Evolutionary conservation across 1,140 invertebrate genomes (phyloP), one percentile per base, ranked within the genome.

Genomic region (Drosophila ficusphila): DNA sequence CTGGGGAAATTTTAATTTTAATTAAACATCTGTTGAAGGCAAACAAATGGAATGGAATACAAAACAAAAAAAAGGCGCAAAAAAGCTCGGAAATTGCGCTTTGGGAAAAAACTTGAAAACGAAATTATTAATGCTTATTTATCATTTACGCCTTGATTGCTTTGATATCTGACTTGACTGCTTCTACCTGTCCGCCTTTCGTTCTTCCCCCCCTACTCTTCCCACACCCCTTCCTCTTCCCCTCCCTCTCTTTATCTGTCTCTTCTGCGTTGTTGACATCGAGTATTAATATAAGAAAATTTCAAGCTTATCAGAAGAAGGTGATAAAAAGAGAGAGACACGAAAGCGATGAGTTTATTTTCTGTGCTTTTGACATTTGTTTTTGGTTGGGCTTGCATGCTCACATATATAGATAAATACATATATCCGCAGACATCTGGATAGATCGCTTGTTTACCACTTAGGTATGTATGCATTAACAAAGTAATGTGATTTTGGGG

Each of bases 101-200:
- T 77, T 77, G 27, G 33, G 41, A 76, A 51, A 67, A 7, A 27
- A 36, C 8, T 42, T 11, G 25, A 60, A 53, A 73, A 62, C 25
- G 39, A 88, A 86, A 74, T 81, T 74, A 88, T 81, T 67, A 88
- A 69, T 71, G 77, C 71, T 88, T 86, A 82, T 86, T 88, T 86
- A 82, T 88, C 82, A 73, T 82, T 88, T 88, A 82, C 77, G 81
- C 62, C 60, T 88, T 67, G 82, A 85, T 85, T 77, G 68, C 56
- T 31, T 25, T 62, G 49, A 74, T 81, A 88, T 81, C 65, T 76
- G 48, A 60, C n/a, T 48, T 38, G 31, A 4, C 31, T 52, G 16
- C 14, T 31, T 61, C 7, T 29, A 36, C 57, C 58, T 47, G 56
- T 34, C 33, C 4, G 7, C 8, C n/a, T 3, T 1, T 16, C 12